These are phyloP conservation scores for Psittacula derbiana DNA, from an alignment of 2,797 vertebrate genomes.

Conservation along the genomic window DNA sequence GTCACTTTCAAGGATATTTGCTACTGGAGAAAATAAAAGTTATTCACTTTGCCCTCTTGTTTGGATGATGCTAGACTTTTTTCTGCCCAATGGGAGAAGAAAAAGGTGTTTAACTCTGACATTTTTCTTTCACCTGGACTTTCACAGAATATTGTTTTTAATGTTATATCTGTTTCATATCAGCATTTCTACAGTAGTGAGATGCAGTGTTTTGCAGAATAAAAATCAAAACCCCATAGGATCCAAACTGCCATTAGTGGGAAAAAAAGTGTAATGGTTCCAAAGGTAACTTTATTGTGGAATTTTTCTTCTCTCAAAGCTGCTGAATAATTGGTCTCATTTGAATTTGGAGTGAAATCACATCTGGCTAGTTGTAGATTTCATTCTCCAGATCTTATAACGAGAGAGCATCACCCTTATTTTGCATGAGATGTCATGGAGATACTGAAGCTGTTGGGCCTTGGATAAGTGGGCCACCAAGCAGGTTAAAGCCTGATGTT, in stretches of 20 bases:
- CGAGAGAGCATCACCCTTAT: background rate
- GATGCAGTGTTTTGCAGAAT: background rate
- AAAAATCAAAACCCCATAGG: background rate
- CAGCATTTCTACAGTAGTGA: background rate
- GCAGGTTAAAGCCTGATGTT: background rate
- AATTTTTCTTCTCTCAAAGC: background rate
- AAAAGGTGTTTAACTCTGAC: background rate
- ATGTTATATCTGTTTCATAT: background rate
- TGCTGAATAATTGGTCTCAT: background rate
- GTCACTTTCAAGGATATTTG: background rate
- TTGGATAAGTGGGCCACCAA: background rate
- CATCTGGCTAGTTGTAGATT: background rate
- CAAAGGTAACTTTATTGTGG: background rate
- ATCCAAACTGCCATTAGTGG: background rate
- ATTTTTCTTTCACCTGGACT: background rate
- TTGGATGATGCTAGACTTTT: fast-evolving
- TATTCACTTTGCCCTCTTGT: background rate
- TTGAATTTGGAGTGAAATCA: background rate
- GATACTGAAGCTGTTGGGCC: background rate
- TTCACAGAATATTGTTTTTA: background rate
- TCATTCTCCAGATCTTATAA: background rate
- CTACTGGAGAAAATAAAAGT: background rate
- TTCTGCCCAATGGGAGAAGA: background rate
- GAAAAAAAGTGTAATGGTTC: background rate
- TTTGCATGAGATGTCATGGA: background rate